Base-by-base conservation (phyloP, 2,888 invertebrate genomes). In the Artemia sp. region DNA sequence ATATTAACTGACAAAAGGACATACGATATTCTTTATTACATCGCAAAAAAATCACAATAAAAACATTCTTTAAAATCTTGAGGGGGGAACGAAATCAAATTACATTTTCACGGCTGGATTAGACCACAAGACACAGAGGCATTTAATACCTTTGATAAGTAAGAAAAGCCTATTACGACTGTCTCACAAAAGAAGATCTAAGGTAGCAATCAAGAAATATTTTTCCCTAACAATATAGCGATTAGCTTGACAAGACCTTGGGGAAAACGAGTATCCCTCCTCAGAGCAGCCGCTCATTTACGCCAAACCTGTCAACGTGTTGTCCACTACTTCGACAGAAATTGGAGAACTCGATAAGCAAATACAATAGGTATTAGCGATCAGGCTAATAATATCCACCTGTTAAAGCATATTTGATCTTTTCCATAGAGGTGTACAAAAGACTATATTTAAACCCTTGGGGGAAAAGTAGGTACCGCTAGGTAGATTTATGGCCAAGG, bases 31-130 rank as follows among this genome's bases (percentile, higher is more conserved):
- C 38, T 38, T 6, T 38, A 1, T 38, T 38, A 4, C 6, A 38
- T 38, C 38, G 38, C 38, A 38, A 38, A 38, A 38, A 38, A 38
- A 38, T 38, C 38, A 38, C 38, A 38, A 38, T 38, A 38, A 38
- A 38, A 38, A 38, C 38, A 38, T 38, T 38, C 38, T 38, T 38
- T 38, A 38, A 19, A 52, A 51, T n/a, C 24, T 68, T 66, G 69
- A 67, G 52, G 70, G 70, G 66, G 52, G 69, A 51, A 66, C 68
- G 58, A 58, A 14, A 51, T 66, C 58, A 70, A 67, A 69, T 66
- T 68, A 51, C n/a, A 69, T 51, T 52, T 67, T 69, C 70, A 68
- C 68, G 68, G 51, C 51, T 52, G 50, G 51, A 58, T 70, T 51
- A 68, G 68, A 70, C 51, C 52, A 68, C 52, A 66, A 38, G 53